Conservation (phyloP, 1,140 invertebrate species). For the Heliconius nattereri region DNA sequence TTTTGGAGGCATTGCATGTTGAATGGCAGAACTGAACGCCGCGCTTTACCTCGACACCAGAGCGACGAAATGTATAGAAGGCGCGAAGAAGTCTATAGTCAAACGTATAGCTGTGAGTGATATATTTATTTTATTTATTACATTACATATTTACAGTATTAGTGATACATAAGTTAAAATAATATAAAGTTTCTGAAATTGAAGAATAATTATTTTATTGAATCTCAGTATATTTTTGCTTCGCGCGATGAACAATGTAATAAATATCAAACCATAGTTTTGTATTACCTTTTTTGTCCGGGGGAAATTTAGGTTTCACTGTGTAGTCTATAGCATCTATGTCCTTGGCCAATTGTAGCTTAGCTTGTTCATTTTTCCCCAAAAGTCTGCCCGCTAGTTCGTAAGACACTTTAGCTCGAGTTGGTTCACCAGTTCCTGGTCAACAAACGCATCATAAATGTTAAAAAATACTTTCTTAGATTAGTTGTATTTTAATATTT, state of each 20-base stretch:
- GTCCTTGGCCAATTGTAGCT: slow-evolving; percentile 52
- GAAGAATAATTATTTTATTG: not conserved
- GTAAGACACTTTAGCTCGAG: slow-evolving; percentile 82
- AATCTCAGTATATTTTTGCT: not conserved
- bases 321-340: slow-evolving; percentile 56
- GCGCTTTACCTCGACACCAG: too few relatives aligned
- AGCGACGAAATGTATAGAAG: too few relatives aligned
- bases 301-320: slow-evolving; percentile 37
- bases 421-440: slow-evolving; percentile 75
- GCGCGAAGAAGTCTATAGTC: too few relatives aligned
- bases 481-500: too few relatives aligned
- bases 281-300: slow-evolving; percentile 49
- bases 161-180: too few relatives aligned
- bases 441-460: not conserved
- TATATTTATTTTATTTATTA: too few relatives aligned
- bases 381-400: slow-evolving; percentile 81
- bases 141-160: too few relatives aligned
- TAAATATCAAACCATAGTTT: not conserved
- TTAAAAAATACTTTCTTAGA: not conserved
- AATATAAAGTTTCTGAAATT: too few relatives aligned
- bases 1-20: too few relatives aligned
- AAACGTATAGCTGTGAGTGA: too few relatives aligned
- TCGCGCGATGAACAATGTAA: not conserved
- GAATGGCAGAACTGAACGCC: too few relatives aligned
- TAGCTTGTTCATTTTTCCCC: slow-evolving; percentile 61